phyloP scores from a whole-genome alignment of 1,140 invertebrate genomes.

The Hesperophylax magnus region DNA sequence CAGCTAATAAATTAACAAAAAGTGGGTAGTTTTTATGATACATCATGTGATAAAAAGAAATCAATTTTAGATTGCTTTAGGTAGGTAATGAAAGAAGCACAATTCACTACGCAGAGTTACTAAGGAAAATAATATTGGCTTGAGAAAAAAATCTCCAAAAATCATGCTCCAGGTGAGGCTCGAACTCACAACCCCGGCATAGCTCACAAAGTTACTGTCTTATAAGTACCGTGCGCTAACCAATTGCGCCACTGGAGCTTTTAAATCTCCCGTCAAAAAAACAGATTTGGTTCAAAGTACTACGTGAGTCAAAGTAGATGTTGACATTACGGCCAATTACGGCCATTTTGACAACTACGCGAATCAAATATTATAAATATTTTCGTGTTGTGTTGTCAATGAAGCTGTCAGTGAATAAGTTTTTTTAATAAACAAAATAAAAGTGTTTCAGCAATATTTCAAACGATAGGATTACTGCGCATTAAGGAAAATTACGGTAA shows the following conservation, averaged over 20 bases:
- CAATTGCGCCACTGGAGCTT: constrained; percentile 96
- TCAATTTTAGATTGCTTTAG: too few relatives aligned
- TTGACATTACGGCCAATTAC: not conserved
- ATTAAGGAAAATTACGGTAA: not conserved
- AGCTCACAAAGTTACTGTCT: constrained; percentile 83
- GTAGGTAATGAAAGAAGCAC: too few relatives aligned
- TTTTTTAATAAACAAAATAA: constrained; percentile 17
- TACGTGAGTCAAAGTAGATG: constrained; percentile 11
- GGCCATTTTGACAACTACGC: not conserved
- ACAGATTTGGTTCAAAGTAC: constrained; percentile 18
- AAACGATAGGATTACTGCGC: not conserved
- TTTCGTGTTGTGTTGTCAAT: constrained; percentile 51
- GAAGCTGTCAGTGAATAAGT: constrained; percentile 44
- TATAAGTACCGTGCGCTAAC: constrained; percentile 99
- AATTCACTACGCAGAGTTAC: too few relatives aligned
- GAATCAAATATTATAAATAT: constrained; percentile 41
- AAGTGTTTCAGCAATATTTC: not conserved
- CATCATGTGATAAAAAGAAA: too few relatives aligned
- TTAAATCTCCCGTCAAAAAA: constrained; percentile 24
- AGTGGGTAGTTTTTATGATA: too few relatives aligned
- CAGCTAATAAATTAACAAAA: too few relatives aligned
- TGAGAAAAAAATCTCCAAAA: constrained; percentile 62
- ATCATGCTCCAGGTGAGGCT: constrained; percentile 92
- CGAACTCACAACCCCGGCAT: constrained; percentile 98
- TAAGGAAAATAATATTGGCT: too few relatives aligned